Evolutionary conservation across 2,888 invertebrate genomes (phyloP), one percentile per base, ranked within the genome.

Genomic region (Apotomis capreana): DNA sequence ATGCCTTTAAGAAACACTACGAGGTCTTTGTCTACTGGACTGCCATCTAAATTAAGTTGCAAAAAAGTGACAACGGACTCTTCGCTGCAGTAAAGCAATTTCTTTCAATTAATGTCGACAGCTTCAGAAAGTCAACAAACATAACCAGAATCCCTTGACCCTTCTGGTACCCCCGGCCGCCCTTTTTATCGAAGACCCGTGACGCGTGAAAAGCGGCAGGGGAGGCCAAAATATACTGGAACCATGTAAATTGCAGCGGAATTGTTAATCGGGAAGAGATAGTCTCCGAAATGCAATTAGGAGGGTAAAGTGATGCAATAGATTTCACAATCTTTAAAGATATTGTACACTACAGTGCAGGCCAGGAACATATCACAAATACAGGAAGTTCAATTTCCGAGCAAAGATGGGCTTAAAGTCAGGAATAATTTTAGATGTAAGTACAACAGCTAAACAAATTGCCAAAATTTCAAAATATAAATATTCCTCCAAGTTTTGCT

Each of bases 241-340:
- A 13, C 44, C 40, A 12, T 58, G 62, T 26, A 68, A 68, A 72
- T 72, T 72, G 71, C 71, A 72, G 46, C 62, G 68, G 68, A 72
- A 72, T 72, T 72, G 71, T 72, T 72, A 72, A 72, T 72, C 68
- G 68, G 15, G 68, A 68, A 68, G 71, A 72, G 71, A 72, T 72
- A 68, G 71, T 72, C 68, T 68, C 55, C 58, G 68, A 72, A 72
- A 72, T 72, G 71, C 71, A 72, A 72, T 72, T 68, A 72, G 71
- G 58, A 63, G 36, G 68, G 62, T 44, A 55, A 51, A 70, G 69
- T 70, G 71, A 71, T 8, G 62, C 49, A 57, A 55, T 40, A 64
- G 64, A 55, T 26, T 67, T 58, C 44, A 55, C 65, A 54, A n/a
- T 55, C 67, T 70, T 72, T 58, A 5, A 46, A 72, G 40, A 68